Conservation (phyloP, 1,140 invertebrate genomes). For the Zaprionus ornatus region DNA sequence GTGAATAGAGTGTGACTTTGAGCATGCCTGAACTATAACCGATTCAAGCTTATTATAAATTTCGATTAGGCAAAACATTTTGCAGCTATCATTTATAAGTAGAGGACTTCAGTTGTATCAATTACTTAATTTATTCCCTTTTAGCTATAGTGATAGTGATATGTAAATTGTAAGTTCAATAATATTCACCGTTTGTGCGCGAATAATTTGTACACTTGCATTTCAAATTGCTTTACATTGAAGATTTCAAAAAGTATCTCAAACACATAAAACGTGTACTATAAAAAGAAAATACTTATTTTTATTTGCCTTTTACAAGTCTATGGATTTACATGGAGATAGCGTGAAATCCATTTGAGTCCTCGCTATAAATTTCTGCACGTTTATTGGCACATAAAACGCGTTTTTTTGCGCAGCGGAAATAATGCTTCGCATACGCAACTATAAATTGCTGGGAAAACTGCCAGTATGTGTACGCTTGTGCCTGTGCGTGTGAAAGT, state of each 20-base stretch:
- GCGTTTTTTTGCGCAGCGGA: not conserved
- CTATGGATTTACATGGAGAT: not conserved
- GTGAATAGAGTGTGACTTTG: not conserved
- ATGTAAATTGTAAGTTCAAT: not conserved
- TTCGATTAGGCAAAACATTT: not conserved
- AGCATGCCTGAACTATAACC: not conserved
- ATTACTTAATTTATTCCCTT: not conserved
- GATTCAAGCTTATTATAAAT: not conserved
- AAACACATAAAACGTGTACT: not conserved
- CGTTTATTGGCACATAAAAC: slow-evolving; percentile 57
- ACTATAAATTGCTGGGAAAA: slow-evolving; percentile 44
- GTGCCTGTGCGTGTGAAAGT: not conserved
- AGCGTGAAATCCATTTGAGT: slow-evolving; percentile 27
- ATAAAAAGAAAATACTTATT: not conserved
- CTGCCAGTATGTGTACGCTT: not conserved
- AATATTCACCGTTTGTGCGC: not conserved
- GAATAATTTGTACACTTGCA: not conserved
- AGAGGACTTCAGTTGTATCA: not conserved
- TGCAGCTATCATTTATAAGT: not conserved
- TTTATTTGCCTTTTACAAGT: slow-evolving; percentile 12
- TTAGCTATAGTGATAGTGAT: not conserved
- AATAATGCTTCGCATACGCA: slow-evolving; percentile 40
- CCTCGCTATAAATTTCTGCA: slow-evolving; percentile 50
- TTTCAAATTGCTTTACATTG: not conserved
- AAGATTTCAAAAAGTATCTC: not conserved